Base-by-base conservation (phyloP, 2,888 invertebrate genomes). In the Macroteleia sp. region DNA sequence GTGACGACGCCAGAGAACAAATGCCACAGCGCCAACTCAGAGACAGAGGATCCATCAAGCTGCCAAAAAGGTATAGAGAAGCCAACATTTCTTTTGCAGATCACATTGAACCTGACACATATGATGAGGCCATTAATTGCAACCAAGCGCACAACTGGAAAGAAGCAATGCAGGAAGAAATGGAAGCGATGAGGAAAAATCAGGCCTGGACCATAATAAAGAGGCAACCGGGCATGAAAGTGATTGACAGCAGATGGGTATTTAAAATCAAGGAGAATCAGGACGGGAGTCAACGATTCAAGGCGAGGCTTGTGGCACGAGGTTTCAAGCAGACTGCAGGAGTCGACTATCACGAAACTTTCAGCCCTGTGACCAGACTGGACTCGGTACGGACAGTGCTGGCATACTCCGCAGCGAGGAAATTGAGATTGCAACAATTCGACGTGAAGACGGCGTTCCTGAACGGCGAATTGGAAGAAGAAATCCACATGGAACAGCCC, bases 401-500 rank as follows among this genome's bases (percentile, higher is more conserved):
- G 1, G 74, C 82, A n/a, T 50, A 84, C 1, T 82, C 82, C 34
- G 83, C 84, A 4, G 59, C 62, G 9, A 79, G 83, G 16, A 36
- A 50, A 5, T 62, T 87, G 59, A 4, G 75, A 1, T 16, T 86
- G 1, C 12, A 61, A 8, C 85, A 87, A 54, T 86, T 89, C 44
- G 83, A 87, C 52, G 76, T 87, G 0, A 85, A 84, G 50, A 86
- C 85, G n/a, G 87, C 88, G 0, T 88, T 88, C 56, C 9, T 50
- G 19, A 20, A 50, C 12, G 50, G 50, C 1, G 20, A 50, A 5
- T 0, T 50, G 1, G 34, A 85, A 0, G 83, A 87, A 56, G 81
- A 78, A 8, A 83, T 89, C 5, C 88, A 81, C 42, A 88, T 88
- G 87, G 56, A 83, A 30, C 88, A 89, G 42, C 90, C 89, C 28